These are phyloP conservation scores for Leuciscus idus DNA, from an alignment of 2,113 vertebrate species.

Conservation along the genomic window DNA sequence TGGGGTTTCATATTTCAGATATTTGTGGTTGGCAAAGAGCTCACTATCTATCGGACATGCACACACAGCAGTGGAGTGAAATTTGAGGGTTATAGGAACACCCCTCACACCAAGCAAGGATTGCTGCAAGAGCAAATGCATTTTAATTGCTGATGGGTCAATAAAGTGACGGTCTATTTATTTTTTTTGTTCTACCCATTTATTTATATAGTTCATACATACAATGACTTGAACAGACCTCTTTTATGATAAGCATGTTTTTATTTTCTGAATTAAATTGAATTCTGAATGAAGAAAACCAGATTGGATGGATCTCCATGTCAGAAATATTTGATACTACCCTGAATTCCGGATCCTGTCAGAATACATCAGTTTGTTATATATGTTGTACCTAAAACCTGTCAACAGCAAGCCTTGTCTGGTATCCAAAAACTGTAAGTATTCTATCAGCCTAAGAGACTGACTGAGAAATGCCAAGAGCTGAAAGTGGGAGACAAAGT, in stretches of 20 bases:
- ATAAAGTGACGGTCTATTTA: not conserved
- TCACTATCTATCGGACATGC: not conserved
- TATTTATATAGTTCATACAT: not conserved
- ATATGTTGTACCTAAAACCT: too few relatives aligned
- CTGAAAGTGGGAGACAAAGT: too few relatives aligned
- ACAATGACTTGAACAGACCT: not conserved
- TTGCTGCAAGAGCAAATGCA: not conserved
- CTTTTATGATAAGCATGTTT: not conserved
- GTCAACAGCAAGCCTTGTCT: too few relatives aligned
- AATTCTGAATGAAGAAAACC: not conserved
- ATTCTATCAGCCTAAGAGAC: too few relatives aligned
- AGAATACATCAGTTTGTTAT: too few relatives aligned
- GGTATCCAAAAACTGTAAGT: too few relatives aligned
- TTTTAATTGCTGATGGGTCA: not conserved
- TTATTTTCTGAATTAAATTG: not conserved
- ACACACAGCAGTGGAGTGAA: not conserved
- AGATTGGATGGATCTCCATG: too few relatives aligned
- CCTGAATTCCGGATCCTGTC: too few relatives aligned
- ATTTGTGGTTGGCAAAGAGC: slow-evolving; percentile 28
- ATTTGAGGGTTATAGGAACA: not conserved
- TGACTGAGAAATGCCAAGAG: too few relatives aligned
- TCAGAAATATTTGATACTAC: too few relatives aligned
- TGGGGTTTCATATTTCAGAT: slow-evolving; percentile 25
- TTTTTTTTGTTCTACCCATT: not conserved
- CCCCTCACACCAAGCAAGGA: not conserved